phyloP scores from a whole-genome alignment of 1,140 invertebrate species.

The Aphis gossypii region DNA sequence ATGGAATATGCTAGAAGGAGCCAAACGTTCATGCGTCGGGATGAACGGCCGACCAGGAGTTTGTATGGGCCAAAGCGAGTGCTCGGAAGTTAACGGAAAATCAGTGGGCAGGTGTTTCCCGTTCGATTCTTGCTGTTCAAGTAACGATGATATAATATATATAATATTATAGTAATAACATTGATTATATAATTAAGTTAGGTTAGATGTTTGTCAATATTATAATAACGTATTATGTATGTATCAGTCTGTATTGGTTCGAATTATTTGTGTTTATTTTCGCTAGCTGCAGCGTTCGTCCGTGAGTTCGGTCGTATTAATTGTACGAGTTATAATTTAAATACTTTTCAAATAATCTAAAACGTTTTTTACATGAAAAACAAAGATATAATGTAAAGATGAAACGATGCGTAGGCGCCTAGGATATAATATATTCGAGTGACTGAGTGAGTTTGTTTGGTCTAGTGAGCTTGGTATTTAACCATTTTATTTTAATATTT shows the following conservation, averaged over 20 bases:
- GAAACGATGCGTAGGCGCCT: background rate
- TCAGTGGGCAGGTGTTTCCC: slow-evolving; percentile 48
- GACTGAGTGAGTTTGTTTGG: too few relatives aligned
- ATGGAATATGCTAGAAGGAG: slow-evolving; percentile 39
- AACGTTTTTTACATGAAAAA: background rate
- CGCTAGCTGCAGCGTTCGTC: background rate
- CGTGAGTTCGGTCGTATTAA: background rate
- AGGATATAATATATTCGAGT: background rate
- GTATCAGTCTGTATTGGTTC: background rate
- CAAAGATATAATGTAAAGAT: background rate
- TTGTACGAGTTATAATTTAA: background rate
- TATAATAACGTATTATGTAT: background rate
- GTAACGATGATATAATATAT: background rate
- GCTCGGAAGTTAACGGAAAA: slow-evolving; percentile 22
- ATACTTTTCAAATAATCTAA: background rate
- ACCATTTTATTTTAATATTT: background rate
- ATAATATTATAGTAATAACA: background rate
- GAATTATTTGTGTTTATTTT: background rate
- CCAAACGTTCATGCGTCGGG: slow-evolving; percentile 27
- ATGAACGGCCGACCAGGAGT: background rate
- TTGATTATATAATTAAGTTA: background rate
- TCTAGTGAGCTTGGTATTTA: background rate
- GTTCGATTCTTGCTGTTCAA: slow-evolving; percentile 39
- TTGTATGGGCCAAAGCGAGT: slow-evolving; percentile 24
- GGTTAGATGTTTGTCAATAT: background rate